Base-by-base conservation (phyloP, 2,888 invertebrate genomes). In the Arge pagana region DNA sequence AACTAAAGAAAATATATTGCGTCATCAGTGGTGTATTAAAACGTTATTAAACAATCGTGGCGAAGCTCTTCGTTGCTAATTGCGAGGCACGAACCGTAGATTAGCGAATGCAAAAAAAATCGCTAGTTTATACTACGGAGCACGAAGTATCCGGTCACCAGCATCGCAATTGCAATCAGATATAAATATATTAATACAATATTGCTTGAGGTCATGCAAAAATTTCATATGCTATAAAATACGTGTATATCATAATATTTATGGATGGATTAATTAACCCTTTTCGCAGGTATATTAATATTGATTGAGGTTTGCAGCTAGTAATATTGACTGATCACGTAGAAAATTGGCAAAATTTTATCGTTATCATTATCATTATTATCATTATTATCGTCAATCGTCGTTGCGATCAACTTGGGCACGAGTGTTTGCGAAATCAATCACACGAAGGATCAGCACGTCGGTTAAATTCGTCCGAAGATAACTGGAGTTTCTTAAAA, bases 161-260 rank as follows among this genome's bases (percentile, higher is more conserved):
- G 41, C 52, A 24, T 53, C 54, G 43, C 50, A 42, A 7, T 10
- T 10, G 16, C 21, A 15, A 13, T 45, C 45, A 37, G 37, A 28
- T 37, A 41, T 42, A 35, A 48, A 61, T 61, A 60, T 68, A 68
- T 70, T 69, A 69, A 71, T 42, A 42, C 42, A 42, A 42, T 72
- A 72, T 72, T 70, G 71, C 72, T 72, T 63, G 66, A 65, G 58
- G 60, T 71, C 66, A 70, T 70, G 70, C 70, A 67, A 70, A 68
- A 68, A 65, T 65, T 63, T 66, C 63, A 60, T 70, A 66, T 58
- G 55, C 65, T 64, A 67, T 65, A 69, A 70, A 68, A 71, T 69
- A 68, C 68, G 68, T 64, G 62, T 60, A 59, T 58, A 53, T 53
- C 51, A 51, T 65, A 64, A 66, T 65, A 62, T 66, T 57, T 65